These are phyloP conservation scores for Apogon hyalosoma DNA, from an alignment of 2,797 vertebrate species.

Conservation along the genomic window DNA sequence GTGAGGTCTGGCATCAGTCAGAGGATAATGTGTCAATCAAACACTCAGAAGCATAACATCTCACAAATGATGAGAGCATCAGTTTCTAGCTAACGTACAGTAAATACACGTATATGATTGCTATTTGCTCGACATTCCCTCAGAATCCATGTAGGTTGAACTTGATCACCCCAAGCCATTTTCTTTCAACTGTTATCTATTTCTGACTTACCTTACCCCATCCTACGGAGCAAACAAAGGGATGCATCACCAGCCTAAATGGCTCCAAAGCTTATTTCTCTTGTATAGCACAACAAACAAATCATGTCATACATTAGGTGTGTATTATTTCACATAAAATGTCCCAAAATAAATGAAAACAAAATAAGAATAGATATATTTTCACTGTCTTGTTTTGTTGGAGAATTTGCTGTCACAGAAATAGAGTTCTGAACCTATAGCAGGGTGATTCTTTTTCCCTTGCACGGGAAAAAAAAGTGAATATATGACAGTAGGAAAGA, in stretches of 20 bases:
- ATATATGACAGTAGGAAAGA: conserved; percentile 25
- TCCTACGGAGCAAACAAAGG: conserved; percentile 45
- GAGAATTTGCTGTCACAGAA: conserved; percentile 25
- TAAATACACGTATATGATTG: no score
- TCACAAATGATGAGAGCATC: no score
- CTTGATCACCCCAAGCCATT: conserved; percentile 36
- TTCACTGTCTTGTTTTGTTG: conserved; percentile 16
- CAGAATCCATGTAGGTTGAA: conserved; percentile 1
- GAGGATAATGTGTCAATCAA: no score
- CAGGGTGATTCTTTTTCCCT: conserved; percentile 7
- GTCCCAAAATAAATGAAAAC: neutral
- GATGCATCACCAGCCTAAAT: conserved; percentile 54
- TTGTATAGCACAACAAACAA: conserved; percentile 38
- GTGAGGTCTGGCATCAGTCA: no score
- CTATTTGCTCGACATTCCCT: no score
- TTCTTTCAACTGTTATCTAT: conserved; percentile 1
- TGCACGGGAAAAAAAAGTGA: conserved; percentile 2
- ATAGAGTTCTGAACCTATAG: conserved; percentile 23
- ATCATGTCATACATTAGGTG: conserved; percentile 24
- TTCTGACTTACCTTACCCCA: conserved; percentile 7
- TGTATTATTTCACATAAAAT: conserved; percentile 1
- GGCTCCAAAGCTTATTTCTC: conserved; percentile 46
- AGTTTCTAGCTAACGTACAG: no score
- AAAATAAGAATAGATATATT: neutral
- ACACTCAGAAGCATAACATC: no score